Evolutionary conservation across 1,140 invertebrate species (phyloP).

Genomic region (Sinonovacula constricta): DNA sequence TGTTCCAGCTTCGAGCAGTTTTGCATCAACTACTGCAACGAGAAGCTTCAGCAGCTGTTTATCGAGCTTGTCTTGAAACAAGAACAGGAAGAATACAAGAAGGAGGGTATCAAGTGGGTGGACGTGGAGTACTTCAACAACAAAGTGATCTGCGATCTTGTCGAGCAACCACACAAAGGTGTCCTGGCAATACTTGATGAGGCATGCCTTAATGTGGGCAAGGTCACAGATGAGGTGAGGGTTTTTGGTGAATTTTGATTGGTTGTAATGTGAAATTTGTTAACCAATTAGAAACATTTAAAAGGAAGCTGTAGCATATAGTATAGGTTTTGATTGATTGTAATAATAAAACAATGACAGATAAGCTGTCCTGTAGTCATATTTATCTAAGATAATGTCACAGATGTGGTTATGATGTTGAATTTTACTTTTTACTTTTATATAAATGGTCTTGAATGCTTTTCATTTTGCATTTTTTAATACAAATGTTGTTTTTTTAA

Average conservation of each 20-base stretch:
- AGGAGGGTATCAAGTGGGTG: conserved; percentile 95
- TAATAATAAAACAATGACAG: no score
- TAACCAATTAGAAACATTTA: no score
- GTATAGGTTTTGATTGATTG: no score
- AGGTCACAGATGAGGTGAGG: conserved; percentile 89
- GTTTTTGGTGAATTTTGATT: conserved; percentile 5
- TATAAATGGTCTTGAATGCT: no score
- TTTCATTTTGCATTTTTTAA: no score
- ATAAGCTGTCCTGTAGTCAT: no score
- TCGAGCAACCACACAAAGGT: conserved; percentile 95
- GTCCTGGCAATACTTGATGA: conserved; percentile 96
- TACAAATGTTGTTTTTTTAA: no score
- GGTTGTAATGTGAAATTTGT: no score
- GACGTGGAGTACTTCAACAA: conserved; percentile 91
- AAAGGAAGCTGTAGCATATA: no score
- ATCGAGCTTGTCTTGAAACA: conserved; percentile 96
- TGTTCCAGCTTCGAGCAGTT: conserved; percentile 92
- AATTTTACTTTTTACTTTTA: no score
- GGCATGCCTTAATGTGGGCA: conserved; percentile 95
- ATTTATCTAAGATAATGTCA: no score
- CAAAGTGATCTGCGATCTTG: conserved; percentile 91
- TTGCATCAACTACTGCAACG: conserved; percentile 98
- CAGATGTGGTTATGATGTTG: no score
- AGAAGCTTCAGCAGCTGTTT: conserved; percentile 97
- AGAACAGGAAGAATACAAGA: conserved; percentile 96